A percentile compares a stretch with the other conserved stretches of the same genome.
Evolutionary conservation across 2,797 vertebrate genomes (phyloP).

Genomic region (Tadarida brasiliensis): DNA sequence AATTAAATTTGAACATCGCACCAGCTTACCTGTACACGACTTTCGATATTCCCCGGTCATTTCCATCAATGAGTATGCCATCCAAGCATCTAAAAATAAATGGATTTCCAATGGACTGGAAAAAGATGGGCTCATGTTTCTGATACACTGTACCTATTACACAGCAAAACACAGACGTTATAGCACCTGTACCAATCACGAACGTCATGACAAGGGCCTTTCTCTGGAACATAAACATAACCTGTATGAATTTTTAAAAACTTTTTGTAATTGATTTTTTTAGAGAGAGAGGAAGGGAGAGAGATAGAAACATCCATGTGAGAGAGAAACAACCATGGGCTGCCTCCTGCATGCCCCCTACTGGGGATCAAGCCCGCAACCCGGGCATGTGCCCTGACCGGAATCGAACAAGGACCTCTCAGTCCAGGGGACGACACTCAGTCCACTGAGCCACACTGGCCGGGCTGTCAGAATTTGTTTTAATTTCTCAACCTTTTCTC

Average conservation of each 20-base stretch:
- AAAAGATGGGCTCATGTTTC: slow-evolving; percentile 94
- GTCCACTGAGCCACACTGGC: too few relatives aligned
- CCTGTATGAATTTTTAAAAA: not conserved
- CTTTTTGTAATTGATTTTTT: too few relatives aligned
- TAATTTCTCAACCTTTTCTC: not conserved
- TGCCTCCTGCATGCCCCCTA: too few relatives aligned
- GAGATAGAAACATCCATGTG: too few relatives aligned
- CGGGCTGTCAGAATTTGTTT: not conserved
- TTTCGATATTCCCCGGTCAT: slow-evolving; percentile 95
- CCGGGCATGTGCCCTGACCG: too few relatives aligned
- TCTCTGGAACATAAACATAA: not conserved
- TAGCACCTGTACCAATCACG: slow-evolving; percentile 31
- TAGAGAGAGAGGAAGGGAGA: too few relatives aligned
- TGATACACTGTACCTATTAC: slow-evolving; percentile 94
- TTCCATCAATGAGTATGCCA: slow-evolving; percentile 95
- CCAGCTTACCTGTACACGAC: slow-evolving; percentile 92
- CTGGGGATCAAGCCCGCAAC: too few relatives aligned
- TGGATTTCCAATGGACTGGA: slow-evolving; percentile 96
- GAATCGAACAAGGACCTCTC: too few relatives aligned
- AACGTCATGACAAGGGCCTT: not conserved
- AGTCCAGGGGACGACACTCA: too few relatives aligned
- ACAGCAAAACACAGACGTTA: slow-evolving; percentile 42
- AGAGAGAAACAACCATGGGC: too few relatives aligned
- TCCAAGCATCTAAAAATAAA: slow-evolving; percentile 98
- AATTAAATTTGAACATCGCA: not conserved